A percentile compares a stretch with the other conserved stretches of the same genome.
Evolutionary conservation across 2,113 vertebrate species (phyloP).

Genomic region (Sylvilagus bachmani): DNA sequence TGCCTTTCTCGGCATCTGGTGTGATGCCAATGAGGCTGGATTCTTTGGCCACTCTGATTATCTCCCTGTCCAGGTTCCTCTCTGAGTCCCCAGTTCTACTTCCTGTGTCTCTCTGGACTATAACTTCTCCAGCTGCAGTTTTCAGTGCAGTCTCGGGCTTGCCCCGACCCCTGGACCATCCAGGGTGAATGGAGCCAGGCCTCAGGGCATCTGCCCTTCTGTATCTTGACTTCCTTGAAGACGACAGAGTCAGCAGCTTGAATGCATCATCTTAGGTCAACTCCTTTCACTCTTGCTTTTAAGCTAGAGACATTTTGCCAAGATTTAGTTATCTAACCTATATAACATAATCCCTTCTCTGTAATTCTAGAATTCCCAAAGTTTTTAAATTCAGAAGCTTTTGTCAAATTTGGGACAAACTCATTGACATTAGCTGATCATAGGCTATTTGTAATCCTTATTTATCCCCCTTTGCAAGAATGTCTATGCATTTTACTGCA

Average conservation of each 20-base stretch:
- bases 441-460: neutral
- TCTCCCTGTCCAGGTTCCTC: neutral
- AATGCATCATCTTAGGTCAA: neutral
- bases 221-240: neutral
- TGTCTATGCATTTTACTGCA: neutral
- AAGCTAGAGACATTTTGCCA: neutral
- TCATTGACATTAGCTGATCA: neutral
- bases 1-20: neutral
- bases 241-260: neutral
- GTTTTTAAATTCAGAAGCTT: neutral
- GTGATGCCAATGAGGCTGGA: fast-evolving
- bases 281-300: neutral
- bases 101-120: neutral
- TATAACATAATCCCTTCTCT: neutral
- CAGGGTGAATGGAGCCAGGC: neutral
- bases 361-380: neutral
- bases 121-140: neutral
- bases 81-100: neutral
- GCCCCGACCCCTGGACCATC: fast-evolving
- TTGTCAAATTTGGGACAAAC: neutral
- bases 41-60: neutral
- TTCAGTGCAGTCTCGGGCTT: neutral
- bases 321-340: neutral
- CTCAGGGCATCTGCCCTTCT: neutral
- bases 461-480: neutral